These are phyloP conservation scores for Gobiocypris rarus DNA, from an alignment of 2,113 vertebrate species.

Conservation along the genomic window DNA sequence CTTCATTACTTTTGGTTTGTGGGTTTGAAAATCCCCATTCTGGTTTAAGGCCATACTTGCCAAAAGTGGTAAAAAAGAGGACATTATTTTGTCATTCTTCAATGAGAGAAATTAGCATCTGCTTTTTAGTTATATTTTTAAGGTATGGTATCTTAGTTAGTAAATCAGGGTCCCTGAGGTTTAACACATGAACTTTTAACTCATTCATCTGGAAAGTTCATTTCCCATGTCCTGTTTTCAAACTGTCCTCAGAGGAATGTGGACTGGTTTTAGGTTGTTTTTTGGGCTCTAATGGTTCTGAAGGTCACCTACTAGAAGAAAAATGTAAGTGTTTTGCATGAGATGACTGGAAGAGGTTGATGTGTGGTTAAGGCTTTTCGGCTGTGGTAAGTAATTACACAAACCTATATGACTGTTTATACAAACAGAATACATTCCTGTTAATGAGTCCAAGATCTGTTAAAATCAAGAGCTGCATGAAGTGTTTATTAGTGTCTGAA, in stretches of 20 bases:
- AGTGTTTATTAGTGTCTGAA: neutral
- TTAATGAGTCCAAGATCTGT: neutral
- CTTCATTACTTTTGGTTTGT: slow-evolving; percentile 21
- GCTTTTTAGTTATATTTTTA: slow-evolving; percentile 4
- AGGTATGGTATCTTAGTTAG: neutral
- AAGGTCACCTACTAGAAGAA: slow-evolving; percentile 18
- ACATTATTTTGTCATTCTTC: neutral
- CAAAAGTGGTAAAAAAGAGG: neutral
- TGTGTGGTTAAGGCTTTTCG: slow-evolving; percentile 3
- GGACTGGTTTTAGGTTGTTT: neutral
- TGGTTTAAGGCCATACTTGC: neutral
- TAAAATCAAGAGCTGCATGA: neutral
- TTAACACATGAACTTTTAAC: slow-evolving; percentile 20
- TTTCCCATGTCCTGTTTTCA: slow-evolving; percentile 42
- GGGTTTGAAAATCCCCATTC: slow-evolving; percentile 10
- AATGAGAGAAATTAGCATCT: slow-evolving; percentile 20
- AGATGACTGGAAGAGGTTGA: slow-evolving; percentile 20
- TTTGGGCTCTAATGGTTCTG: neutral
- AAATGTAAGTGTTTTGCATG: neutral
- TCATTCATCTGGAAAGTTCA: slow-evolving; percentile 33
- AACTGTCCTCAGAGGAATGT: slow-evolving; percentile 9
- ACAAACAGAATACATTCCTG: neutral
- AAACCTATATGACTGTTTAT: neutral
- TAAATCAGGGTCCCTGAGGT: slow-evolving; percentile 29
- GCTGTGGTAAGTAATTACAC: neutral